Base-by-base conservation (phyloP, 2,888 invertebrate species). In the Drosophila maculinotata region DNA sequence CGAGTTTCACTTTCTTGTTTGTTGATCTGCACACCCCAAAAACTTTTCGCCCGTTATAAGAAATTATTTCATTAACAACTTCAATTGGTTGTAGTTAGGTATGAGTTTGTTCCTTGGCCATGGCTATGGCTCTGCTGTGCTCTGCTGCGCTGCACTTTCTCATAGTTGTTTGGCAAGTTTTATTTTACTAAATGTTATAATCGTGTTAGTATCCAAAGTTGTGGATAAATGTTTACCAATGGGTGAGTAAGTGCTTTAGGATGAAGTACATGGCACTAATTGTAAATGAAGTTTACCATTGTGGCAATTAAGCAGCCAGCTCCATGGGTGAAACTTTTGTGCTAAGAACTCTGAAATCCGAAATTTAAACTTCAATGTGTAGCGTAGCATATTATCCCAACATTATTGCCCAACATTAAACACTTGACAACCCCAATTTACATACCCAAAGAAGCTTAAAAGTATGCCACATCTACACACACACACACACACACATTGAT, bases 21-120 rank as follows among this genome's bases (percentile, higher is more conserved):
- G 44, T 51, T 54, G 38, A 35, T 33, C 36, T 25, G 51, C 35
- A 49, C 35, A 23, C 20, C 20, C 31, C 30, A 35, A 45, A 73
- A 76, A 72, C 44, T 85, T 82, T 66, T 41, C 62, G 44, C 35
- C 58, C 58, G 63, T 60, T 70, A 64, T 64, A 81, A 69, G 85
- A 81, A 82, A 82, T 82, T 84, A 87, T 82, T 82, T 82, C 82
- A 82, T 82, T 82, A 85, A 85, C 81, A 84, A 82, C 87, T 80
- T 72, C 81, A 82, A 87, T 82, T 84, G 76, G 64, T 39, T 64
- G 86, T 80, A 72, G 70, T 72, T 82, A 59, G 69, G 39, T 52
- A 42, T 44, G 79, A 75, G 79, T 67, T 71, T 74, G 33, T 30
- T 35, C 25, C 12, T 6, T 9, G 15, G 12, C n/a, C n/a, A n/a